Percentiles rank a stretch among this genome's conserved stretches.
Evolutionary conservation across 2,113 vertebrate genomes (phyloP).

Genomic region (Pterocles burchelli): DNA sequence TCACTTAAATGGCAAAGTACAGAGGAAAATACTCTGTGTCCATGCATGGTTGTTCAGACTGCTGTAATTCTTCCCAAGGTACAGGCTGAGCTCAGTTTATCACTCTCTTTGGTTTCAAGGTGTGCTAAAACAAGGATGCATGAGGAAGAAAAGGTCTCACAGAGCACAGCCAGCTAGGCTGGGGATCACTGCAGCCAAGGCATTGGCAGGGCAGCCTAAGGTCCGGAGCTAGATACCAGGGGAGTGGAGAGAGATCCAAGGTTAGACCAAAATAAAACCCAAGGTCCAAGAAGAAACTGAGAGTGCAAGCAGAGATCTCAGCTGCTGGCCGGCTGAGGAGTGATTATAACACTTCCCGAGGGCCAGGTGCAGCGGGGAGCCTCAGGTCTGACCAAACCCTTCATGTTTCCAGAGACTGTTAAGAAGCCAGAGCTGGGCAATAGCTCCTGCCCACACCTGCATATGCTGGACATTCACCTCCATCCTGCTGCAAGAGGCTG

Average conservation of each 20-base stretch:
- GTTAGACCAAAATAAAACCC: neutral
- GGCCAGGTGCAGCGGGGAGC: neutral
- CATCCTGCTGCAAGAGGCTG: neutral
- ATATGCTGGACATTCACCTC: neutral
- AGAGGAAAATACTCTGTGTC: neutral
- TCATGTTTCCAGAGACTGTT: neutral
- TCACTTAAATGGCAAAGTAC: neutral
- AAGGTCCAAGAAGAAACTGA: neutral
- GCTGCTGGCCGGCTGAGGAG: neutral
- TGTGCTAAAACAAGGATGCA: neutral
- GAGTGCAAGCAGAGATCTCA: neutral
- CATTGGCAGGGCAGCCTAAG: neutral
- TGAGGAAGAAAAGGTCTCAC: neutral
- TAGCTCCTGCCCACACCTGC: neutral
- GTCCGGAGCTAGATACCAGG: neutral
- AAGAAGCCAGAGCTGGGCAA: neutral
- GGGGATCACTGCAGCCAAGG: neutral
- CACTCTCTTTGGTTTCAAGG: neutral
- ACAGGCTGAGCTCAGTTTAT: slow-evolving; percentile 17
- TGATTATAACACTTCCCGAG: neutral
- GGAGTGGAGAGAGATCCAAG: neutral
- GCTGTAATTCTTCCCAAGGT: slow-evolving; percentile 36
- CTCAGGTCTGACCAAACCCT: neutral
- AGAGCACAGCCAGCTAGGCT: neutral
- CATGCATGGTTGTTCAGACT: neutral